Evolutionary conservation across 1,140 invertebrate genomes (phyloP), one percentile per base, ranked within the genome.

Genomic region (Pararge aegeria): DNA sequence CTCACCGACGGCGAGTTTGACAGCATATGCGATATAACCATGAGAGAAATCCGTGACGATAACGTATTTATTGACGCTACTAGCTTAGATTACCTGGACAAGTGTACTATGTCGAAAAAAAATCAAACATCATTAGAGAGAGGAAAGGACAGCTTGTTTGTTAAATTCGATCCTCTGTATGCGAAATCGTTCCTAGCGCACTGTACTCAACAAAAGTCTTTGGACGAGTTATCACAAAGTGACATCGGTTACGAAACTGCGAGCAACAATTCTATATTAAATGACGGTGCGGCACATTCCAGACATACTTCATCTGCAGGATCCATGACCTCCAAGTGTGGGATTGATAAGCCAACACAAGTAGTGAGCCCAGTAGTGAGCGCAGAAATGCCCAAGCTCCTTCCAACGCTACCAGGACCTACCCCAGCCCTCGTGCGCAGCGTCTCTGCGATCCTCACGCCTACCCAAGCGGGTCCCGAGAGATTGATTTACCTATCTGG

Each of bases 151-250:
- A 93, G 92, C 61, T 76, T 93, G 18, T 93, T 92, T 72, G 83
- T 92, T 16, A 93, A 92, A 63, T 93, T 93, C 67, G 93, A 93
- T 76, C 93, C 93, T 12, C 65, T 93, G 27, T 89, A 92, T 71
- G 78, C 83, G n/a, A 72, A 70, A 27, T 73, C 72, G 55, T 54
- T 68, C 12, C 30, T 57, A 65, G 55, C 30, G 40, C 42, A 56
- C 62, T 67, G 52, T 50, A 34, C 20, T 69, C 66, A 61, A 55
- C 60, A 55, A 78, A 62, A 58, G 62, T 68, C 34, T 65, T 13
- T 2, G n/a, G 46, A 48, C n/a, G 48, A 70, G 24, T 51, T 65
- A n/a, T 46, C 18, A 7, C 84, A 87, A 37, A 67, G 54, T 67
- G 86, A 89, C 60, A 59, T 80, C 20, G 86, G 86, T 1, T 89